Evolutionary conservation across 1,140 invertebrate genomes (phyloP), one percentile per base, ranked within the genome.

Genomic region (Panagrolaimus sp.): DNA sequence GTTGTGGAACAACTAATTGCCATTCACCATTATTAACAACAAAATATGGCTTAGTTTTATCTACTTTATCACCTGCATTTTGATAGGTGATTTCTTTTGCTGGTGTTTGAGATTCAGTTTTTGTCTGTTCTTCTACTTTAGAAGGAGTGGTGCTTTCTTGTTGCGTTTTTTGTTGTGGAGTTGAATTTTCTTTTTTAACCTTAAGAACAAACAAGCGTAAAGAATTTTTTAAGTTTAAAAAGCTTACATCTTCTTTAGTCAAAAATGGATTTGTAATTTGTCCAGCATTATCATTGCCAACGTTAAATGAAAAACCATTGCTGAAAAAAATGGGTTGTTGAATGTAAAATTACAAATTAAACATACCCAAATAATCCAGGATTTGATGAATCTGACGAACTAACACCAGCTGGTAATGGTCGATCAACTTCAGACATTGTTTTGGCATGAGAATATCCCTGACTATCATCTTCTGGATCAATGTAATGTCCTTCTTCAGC

Each of bases 401-500:
- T 27, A 20, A 20, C 51, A 57, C 51, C 27, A 4, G 31, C 31
- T 4, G 31, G 31, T 38, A 38, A 38, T n/a, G 51, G 20, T 11
- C 16, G 51, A 0, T 57, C 51, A 16, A 25, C 13, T 20, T 57
- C 51, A 16, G 31, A 38, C 31, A 38, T 38, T 38, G 31, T 38
- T 38, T 20, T 57, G 51, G 51, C 20, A n/a, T 27, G 51, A 13
- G 51, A 57, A 57, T 57, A 20, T 11, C 7, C 20, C 4, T 57
- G 27, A 20, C 27, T 20, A 57, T 57, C 27, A 57, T 27, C 20
- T 57, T 57, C 51, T 9, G 51, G 51, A 25, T 57, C 51, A 57
- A 57, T 57, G 51, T 57, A 57, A 25, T 57, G 51, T 1, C 51
- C 51, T 27, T 57, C 51, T 57, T 23, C 27, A 20, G 51, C 51